Base-by-base conservation (phyloP, 2,888 invertebrate species). In the Plutella xylostella region DNA sequence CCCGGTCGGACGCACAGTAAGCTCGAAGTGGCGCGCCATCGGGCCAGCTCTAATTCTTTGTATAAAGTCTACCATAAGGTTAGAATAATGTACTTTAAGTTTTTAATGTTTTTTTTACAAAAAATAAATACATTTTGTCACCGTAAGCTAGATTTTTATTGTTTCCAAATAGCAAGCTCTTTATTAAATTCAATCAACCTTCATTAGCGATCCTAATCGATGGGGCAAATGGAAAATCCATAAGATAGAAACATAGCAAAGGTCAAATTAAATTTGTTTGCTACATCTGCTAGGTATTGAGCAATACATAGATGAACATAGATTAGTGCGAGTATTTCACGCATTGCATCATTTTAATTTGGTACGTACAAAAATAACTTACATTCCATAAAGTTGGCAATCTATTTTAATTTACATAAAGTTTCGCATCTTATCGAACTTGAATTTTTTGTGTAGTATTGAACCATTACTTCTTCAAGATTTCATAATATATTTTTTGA, bases 121-220 rank as follows among this genome's bases (percentile, higher is more conserved):
- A 70, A 75, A 80, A 78, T 84, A 85, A 85, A 85, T 85, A 85
- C 85, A 84, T 85, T 85, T 84, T 60, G 83, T 75, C 83, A 83
- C 83, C 83, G 83, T 83, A 72, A 46, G 17, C 17, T 44, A 22
- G 45, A 53, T 55, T 60, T 57, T 56, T 54, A 50, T 50, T 50
- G 45, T 21, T 35, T 14, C 4, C 2, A 17, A 9, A 2, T 14
- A 17, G 34, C 9, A 11, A 34, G 9, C 12, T 34, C 34, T 14
- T 34, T 14, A 34, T 33, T 33, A 33, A 33, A 33, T 34, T 28
- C 28, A 28, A 28, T 3, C n/a, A n/a, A n/a, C n/a, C n/a, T n/a
- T n/a, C n/a, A n/a, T n/a, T n/a, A n/a, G n/a, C n/a, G n/a, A n/a
- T n/a, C n/a, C n/a, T n/a, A n/a, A n/a, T n/a, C n/a, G n/a, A n/a